Conservation (phyloP, 2,797 vertebrate genomes). For the Yasuhikotakia modesta region DNA sequence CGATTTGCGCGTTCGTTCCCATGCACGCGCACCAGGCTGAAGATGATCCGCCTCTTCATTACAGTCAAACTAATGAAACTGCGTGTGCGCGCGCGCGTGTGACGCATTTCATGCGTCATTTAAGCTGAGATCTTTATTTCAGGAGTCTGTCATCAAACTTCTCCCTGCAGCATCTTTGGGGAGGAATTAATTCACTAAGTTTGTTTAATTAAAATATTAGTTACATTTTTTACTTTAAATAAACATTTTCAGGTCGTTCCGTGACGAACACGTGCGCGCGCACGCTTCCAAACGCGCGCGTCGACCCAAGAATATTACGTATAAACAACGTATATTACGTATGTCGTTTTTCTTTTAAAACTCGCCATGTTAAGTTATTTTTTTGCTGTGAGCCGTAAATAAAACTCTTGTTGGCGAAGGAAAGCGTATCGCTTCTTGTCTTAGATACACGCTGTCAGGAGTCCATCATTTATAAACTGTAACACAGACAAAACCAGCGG, state of each 20-base stretch:
- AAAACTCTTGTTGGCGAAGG: background rate
- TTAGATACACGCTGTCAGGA: conserved; percentile 18
- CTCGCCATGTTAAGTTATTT: background rate
- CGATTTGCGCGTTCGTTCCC: conserved; percentile 47
- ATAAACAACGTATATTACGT: conserved; percentile 57
- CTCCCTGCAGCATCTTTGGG: conserved; percentile 61
- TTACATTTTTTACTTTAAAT: too few relatives aligned
- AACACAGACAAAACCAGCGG: conserved; percentile 23
- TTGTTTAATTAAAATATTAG: too few relatives aligned
- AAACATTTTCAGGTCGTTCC: conserved; percentile 52
- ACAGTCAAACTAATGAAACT: conserved; percentile 83
- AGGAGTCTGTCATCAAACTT: conserved; percentile 56
- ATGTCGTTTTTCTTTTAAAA: background rate
- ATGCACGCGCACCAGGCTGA: conserved; percentile 62
- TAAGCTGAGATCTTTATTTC: conserved; percentile 83
- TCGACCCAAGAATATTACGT: conserved; percentile 49
- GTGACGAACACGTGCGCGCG: conserved; percentile 35
- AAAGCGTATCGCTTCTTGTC: conserved; percentile 2
- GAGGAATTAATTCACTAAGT: conserved; percentile 58
- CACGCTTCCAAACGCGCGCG: conserved; percentile 30
- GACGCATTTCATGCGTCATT: conserved; percentile 87
- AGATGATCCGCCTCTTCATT: conserved; percentile 70
- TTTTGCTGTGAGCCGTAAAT: background rate
- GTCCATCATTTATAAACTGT: conserved; percentile 9
- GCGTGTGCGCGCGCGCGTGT: conserved; percentile 80